phyloP scores from a whole-genome alignment of 2,888 invertebrate genomes.

The Pocota personata region DNA sequence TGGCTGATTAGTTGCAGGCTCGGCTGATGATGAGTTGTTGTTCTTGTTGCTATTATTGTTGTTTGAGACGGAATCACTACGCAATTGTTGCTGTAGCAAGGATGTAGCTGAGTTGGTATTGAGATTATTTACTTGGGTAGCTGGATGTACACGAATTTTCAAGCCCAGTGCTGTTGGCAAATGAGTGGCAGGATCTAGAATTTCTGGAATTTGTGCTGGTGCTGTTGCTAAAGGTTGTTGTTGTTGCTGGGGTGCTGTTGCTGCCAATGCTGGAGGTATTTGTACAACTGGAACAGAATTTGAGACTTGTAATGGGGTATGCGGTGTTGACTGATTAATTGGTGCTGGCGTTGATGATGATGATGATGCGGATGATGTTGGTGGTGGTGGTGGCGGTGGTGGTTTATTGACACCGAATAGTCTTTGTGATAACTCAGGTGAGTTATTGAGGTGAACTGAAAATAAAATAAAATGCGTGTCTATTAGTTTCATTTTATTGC shows the following conservation, averaged over 20 bases:
- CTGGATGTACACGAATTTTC: slow-evolving; percentile 78
- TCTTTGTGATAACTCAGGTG: slow-evolving; percentile 81
- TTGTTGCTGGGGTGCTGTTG: slow-evolving; percentile 26
- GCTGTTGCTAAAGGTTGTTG: slow-evolving; percentile 45
- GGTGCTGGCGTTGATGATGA: slow-evolving; percentile 31
- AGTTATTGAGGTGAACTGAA: slow-evolving; percentile 78
- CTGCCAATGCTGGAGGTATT: slow-evolving; percentile 42
- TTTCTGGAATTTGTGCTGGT: slow-evolving; percentile 57
- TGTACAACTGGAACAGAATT: slow-evolving; percentile 47
- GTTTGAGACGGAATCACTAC: slow-evolving; percentile 77
- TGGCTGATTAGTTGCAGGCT: slow-evolving; percentile 34
- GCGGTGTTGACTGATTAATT: slow-evolving; percentile 42
- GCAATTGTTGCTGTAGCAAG: slow-evolving; percentile 80
- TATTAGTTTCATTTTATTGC: too few species aligned
- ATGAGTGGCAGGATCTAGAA: slow-evolving; percentile 75
- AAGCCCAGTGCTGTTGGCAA: slow-evolving; percentile 80
- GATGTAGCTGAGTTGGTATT: slow-evolving; percentile 76
- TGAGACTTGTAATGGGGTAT: slow-evolving; percentile 49
- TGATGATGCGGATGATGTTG: slow-evolving; percentile 18
- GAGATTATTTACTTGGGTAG: slow-evolving; percentile 54
- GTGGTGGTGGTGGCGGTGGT: slow-evolving; percentile 43
- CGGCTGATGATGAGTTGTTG: slow-evolving; percentile 36
- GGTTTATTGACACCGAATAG: slow-evolving; percentile 78
- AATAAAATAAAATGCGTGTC: slow-evolving; percentile 4
- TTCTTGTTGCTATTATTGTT: slow-evolving; percentile 75